These are phyloP conservation scores for Aurelia aurita complex sp. Pacific DNA, from an alignment of 30 jellyfish, hydroid and myxozoan genomes.

Conservation along the genomic window DNA sequence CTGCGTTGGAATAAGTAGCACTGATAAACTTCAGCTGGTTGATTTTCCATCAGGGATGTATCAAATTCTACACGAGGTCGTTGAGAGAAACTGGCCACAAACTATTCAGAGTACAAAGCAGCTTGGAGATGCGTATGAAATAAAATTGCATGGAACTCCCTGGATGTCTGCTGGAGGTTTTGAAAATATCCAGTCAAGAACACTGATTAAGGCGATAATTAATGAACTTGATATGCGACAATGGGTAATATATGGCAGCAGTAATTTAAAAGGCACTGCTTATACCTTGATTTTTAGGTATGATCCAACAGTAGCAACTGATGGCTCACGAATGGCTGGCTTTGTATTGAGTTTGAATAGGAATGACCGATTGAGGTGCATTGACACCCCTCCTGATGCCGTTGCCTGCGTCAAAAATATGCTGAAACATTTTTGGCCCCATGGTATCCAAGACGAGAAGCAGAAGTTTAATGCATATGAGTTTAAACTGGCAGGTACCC, in stretches of 20 bases:
- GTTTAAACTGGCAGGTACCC: slow-evolving; percentile 54
- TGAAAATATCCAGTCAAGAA: slow-evolving; percentile 29
- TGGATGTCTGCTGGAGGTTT: slow-evolving; percentile 43
- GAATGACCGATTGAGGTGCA: slow-evolving; percentile 56
- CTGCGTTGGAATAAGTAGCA: not conserved
- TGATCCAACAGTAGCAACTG: slow-evolving; percentile 8
- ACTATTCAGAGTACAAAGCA: not conserved
- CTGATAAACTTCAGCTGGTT: slow-evolving; percentile 4
- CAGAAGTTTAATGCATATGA: slow-evolving; percentile 32
- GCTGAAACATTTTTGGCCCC: slow-evolving; percentile 34
- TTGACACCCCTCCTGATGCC: slow-evolving; percentile 47
- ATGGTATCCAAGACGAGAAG: slow-evolving; percentile 45
- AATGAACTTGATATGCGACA: slow-evolving; percentile 13
- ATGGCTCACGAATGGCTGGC: slow-evolving; percentile 19
- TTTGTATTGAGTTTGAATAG: slow-evolving; percentile 34
- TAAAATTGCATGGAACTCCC: slow-evolving; percentile 64
- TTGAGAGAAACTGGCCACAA: slow-evolving; percentile 36
- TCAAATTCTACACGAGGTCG: not conserved
- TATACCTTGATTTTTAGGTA: slow-evolving; percentile 38
- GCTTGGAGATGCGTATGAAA: slow-evolving; percentile 16
- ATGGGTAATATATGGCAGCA: slow-evolving; percentile 33
- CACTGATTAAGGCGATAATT: slow-evolving; percentile 14
- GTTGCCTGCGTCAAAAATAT: not conserved
- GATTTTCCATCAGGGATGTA: not conserved
- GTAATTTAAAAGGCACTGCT: slow-evolving; percentile 18